A percentile compares a stretch with the other conserved stretches of the same genome.
phyloP scores from a whole-genome alignment of 1,140 invertebrate species.

The Bicyclus anynana region DNA sequence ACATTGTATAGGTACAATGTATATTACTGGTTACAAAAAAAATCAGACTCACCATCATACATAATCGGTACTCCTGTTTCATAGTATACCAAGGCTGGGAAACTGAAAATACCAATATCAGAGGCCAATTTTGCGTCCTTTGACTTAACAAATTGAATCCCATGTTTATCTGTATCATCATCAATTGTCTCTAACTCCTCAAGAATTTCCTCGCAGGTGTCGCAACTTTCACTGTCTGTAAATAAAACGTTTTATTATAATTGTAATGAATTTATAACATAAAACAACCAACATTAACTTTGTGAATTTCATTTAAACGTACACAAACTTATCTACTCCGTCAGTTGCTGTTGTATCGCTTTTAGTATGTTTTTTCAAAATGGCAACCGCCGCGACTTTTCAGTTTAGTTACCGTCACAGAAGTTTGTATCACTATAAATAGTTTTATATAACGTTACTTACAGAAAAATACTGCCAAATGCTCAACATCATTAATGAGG shows the following conservation, averaged over 20 bases:
- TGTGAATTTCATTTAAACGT: too few species aligned
- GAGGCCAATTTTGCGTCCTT: slow-evolving; percentile 93
- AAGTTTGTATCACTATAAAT: too few species aligned
- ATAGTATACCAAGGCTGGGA: slow-evolving; percentile 93
- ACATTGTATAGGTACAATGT: too few species aligned
- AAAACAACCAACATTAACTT: too few species aligned
- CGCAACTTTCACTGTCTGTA: slow-evolving; percentile 89
- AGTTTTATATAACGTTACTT: slow-evolving; percentile 73
- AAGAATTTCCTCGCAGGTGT: slow-evolving; percentile 88
- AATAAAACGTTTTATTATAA: slow-evolving; percentile 1
- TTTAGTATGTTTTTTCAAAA: too few species aligned
- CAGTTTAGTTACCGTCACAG: too few species aligned
- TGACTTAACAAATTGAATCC: slow-evolving; percentile 96
- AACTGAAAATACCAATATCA: slow-evolving; percentile 93
- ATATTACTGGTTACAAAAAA: too few species aligned
- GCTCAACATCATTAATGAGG: slow-evolving; percentile 92
- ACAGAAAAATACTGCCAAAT: slow-evolving; percentile 96
- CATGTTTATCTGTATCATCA: slow-evolving; percentile 94
- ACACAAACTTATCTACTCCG: too few species aligned
- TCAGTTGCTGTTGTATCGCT: too few species aligned
- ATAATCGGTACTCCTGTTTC: slow-evolving; percentile 95
- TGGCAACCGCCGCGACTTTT: too few species aligned
- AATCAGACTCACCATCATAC: slow-evolving; percentile 96
- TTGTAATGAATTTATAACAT: neutral
- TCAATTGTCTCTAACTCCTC: slow-evolving; percentile 96